Conservation (phyloP, 2,113 vertebrate genomes). For the Otolemur garnettii region DNA sequence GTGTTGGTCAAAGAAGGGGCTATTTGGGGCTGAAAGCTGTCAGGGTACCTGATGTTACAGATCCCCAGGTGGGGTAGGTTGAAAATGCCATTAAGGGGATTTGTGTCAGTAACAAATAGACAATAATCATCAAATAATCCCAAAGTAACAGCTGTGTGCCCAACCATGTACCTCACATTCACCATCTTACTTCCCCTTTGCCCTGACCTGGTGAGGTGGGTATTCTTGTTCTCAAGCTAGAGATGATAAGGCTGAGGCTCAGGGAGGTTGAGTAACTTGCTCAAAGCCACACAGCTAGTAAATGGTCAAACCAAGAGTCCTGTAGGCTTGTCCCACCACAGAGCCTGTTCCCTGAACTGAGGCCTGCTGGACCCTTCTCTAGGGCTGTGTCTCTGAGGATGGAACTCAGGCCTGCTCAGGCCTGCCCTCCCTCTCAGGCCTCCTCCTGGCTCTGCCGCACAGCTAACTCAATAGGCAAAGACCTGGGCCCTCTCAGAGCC, state of each 20-base stretch:
- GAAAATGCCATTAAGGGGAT: no score
- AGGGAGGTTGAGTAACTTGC: slow-evolving; percentile 24
- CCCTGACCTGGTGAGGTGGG: background rate
- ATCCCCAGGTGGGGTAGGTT: background rate
- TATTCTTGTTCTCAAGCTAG: background rate
- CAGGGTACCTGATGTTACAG: background rate
- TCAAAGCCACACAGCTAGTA: background rate
- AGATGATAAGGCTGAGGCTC: background rate
- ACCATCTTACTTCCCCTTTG: background rate
- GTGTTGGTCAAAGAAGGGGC: slow-evolving; percentile 28
- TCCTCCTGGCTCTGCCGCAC: background rate
- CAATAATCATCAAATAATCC: background rate
- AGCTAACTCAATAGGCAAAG: background rate
- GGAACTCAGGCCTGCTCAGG: background rate
- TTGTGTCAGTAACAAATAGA: background rate
- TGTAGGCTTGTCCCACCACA: rapidly evolving
- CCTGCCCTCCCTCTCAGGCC: background rate
- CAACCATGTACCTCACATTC: rapidly evolving
- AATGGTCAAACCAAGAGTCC: no score
- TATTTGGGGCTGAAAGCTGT: slow-evolving; percentile 65
- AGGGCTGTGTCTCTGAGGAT: background rate
- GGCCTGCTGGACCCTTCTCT: background rate
- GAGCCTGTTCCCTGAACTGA: background rate
- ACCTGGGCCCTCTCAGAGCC: background rate
- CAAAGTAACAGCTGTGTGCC: background rate